Conservation (phyloP, 2,113 vertebrate species). For the Grammomys surdaster region DNA sequence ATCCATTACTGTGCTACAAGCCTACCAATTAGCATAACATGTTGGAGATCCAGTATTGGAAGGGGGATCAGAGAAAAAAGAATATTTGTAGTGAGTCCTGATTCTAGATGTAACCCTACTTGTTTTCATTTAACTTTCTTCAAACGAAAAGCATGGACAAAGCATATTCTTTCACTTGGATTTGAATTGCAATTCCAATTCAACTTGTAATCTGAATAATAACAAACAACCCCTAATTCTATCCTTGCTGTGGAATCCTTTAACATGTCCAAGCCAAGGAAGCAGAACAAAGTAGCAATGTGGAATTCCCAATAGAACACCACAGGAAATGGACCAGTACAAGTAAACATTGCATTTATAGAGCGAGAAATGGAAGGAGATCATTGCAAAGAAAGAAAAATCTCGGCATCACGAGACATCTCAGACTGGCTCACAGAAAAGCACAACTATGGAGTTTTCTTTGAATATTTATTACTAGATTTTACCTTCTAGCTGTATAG, state of each 20-base stretch:
- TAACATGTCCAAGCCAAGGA: neutral
- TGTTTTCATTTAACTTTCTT: neutral
- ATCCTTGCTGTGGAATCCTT: neutral
- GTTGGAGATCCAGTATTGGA: neutral
- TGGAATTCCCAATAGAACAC: neutral
- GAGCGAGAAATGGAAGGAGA: neutral
- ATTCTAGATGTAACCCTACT: neutral
- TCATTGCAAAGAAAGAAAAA: neutral
- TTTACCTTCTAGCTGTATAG: neutral
- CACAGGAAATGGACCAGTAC: neutral
- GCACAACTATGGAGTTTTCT: neutral
- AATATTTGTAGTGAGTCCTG: neutral
- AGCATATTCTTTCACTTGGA: neutral
- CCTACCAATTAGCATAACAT: neutral
- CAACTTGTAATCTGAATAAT: neutral
- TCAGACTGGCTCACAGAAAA: neutral
- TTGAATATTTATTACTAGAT: neutral
- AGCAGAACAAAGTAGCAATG: neutral
- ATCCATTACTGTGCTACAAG: neutral
- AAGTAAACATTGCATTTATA: neutral
- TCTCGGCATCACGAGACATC: neutral
- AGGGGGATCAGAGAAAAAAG: neutral
- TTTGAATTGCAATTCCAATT: neutral
- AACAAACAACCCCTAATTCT: neutral
- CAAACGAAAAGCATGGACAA: neutral